Evolutionary conservation across 2,113 vertebrate species (phyloP).

Genomic region (Camelus bactrianus): DNA sequence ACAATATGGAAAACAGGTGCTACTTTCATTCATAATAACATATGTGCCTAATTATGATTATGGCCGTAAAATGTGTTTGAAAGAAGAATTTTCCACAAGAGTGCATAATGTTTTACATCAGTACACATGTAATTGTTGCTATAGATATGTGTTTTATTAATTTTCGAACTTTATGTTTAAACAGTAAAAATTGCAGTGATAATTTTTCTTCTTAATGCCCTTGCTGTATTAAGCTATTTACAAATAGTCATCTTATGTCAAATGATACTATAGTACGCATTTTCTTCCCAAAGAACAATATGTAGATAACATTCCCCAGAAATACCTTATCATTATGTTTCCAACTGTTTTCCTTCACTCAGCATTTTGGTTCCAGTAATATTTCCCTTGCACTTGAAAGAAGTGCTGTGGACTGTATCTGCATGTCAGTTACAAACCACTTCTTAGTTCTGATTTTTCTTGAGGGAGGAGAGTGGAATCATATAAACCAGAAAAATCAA

Average conservation of each 20-base stretch:
- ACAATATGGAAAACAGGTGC: conserved; percentile 71
- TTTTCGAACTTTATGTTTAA: conserved; percentile 17
- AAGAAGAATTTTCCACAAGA: conserved; percentile 57
- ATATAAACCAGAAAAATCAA: background rate
- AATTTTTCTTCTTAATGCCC: background rate
- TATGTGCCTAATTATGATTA: conserved; percentile 63
- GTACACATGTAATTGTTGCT: conserved; percentile 22
- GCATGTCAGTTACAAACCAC: background rate
- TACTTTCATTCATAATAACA: conserved; percentile 64
- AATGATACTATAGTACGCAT: background rate
- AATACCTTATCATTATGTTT: background rate
- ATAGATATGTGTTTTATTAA: conserved; percentile 37
- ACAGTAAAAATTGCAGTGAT: conserved; percentile 17
- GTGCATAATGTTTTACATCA: background rate
- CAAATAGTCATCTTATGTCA: background rate
- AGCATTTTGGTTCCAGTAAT: background rate
- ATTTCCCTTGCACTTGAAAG: background rate
- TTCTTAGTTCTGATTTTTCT: conserved; percentile 29
- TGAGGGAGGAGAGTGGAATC: background rate
- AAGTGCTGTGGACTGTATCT: background rate
- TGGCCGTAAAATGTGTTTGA: conserved; percentile 61
- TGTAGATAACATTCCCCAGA: background rate
- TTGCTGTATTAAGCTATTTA: background rate
- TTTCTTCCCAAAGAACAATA: background rate
- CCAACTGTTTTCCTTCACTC: background rate